These are phyloP conservation scores for Rhopalosiphum nymphaeae DNA, from an alignment of 2,888 invertebrate genomes.

Conservation along the genomic window DNA sequence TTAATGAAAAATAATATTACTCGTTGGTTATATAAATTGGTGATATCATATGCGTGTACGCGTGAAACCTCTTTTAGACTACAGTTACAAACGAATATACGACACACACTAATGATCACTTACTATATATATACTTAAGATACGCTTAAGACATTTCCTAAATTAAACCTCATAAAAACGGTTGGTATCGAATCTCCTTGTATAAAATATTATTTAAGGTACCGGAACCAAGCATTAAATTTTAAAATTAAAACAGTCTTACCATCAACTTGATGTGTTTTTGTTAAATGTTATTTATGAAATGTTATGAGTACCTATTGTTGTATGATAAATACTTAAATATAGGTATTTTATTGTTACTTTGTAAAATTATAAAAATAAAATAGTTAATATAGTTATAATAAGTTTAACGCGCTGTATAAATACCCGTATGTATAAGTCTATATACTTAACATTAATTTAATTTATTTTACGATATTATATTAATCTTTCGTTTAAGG, in stretches of 20 bases:
- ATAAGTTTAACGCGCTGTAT: not conserved
- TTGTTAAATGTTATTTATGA: not conserved
- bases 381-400: not conserved
- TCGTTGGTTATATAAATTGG: not conserved
- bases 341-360: not conserved
- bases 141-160: not conserved
- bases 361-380: not conserved
- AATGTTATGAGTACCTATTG: not conserved
- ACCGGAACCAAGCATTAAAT: not conserved
- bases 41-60: not conserved
- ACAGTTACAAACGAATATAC: not conserved
- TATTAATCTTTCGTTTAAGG: not conserved
- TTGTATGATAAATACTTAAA: not conserved
- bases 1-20: not conserved
- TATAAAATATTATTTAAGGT: not conserved
- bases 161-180: not conserved
- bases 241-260: not conserved
- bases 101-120: not conserved
- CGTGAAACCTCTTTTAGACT: not conserved
- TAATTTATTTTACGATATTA: not conserved
- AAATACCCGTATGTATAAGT: not conserved
- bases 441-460: not conserved
- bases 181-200: not conserved
- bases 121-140: not conserved
- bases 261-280: not conserved